Evolutionary conservation across 2,888 invertebrate species (phyloP).

Genomic region (Drosophila recens): DNA sequence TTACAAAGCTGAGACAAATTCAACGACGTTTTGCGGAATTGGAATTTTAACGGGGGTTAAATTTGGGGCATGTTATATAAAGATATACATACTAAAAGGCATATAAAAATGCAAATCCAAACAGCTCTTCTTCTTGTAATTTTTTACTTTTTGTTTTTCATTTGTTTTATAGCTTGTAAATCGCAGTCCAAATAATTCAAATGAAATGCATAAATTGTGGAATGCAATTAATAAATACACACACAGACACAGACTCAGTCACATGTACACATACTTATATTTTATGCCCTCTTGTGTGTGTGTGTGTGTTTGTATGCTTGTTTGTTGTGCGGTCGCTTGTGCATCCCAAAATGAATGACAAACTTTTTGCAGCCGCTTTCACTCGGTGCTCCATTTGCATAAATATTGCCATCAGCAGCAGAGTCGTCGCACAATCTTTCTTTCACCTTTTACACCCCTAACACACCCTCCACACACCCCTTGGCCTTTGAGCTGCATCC

Average conservation of each 20-base stretch:
- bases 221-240: constrained; percentile 69
- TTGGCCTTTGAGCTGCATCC: not conserved
- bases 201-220: constrained; percentile 67
- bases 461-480: not conserved
- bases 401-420: constrained; percentile 65
- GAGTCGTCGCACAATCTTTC: constrained; percentile 34
- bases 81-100: too few species aligned
- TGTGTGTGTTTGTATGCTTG: constrained; percentile 21
- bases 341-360: constrained; percentile 63
- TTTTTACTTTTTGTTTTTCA: not conserved
- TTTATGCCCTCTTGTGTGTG: constrained; percentile 4
- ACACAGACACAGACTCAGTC: constrained; percentile 22
- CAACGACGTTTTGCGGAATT: too few species aligned
- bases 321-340: constrained; percentile 20
- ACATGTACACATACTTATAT: constrained; percentile 19
- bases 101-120: not conserved
- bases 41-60: too few species aligned
- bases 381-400: constrained; percentile 72
- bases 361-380: constrained; percentile 59
- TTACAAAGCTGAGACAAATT: too few species aligned
- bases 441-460: not conserved
- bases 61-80: too few species aligned
- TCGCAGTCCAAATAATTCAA: constrained; percentile 53
- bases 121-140: not conserved
- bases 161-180: not conserved